Base-by-base conservation (phyloP, 2,797 vertebrate species). In the Chaunax sp. region DNA sequence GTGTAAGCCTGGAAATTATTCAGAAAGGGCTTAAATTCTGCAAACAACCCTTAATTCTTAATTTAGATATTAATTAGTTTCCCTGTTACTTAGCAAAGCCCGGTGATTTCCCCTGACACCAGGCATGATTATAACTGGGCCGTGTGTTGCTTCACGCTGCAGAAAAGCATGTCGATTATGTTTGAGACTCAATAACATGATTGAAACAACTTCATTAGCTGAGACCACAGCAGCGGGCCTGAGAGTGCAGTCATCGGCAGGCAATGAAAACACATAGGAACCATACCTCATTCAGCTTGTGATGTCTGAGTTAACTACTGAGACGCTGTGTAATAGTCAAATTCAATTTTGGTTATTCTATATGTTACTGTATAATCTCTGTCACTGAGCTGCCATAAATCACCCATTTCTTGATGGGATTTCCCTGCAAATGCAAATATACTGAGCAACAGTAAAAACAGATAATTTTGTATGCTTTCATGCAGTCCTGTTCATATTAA, bases 31-130 rank as follows among this genome's bases (percentile, higher is more conserved):
- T 78, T 70, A 71, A 83, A 86, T 81, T 84, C 71, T 71, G 85
- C 80, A 86, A 88, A 89, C 86, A 85, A 78, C 58, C 77, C 74
- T 80, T 85, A 87, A 87, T 83, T 85, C 85, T 83, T 89, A 74
- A 88, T 92, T 90, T 88, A 82, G 85, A 89, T 89, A 88, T 90
- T 89, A 90, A 92, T 92, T 88, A 89, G 71, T 72, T 82, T 84
- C 54, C 74, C 69, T 77, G 79, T 86, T 80, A 81, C 78, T 85
- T 79, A 72, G 85, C 83, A 80, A 85, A 78, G 78, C 78, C 56
- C 30, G 37, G 69, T 85, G 78, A 91, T 92, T 92, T 89, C 89
- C 89, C 87, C 59, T 9, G 86, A 90, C 71, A 46, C 38, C 40
- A 14, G 45, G 37, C 55, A 30, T 83, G 75, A 79, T 89, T 75